These are phyloP conservation scores for Rhagoletis pomonella DNA, from an alignment of 1,140 invertebrate genomes.

Conservation along the genomic window DNA sequence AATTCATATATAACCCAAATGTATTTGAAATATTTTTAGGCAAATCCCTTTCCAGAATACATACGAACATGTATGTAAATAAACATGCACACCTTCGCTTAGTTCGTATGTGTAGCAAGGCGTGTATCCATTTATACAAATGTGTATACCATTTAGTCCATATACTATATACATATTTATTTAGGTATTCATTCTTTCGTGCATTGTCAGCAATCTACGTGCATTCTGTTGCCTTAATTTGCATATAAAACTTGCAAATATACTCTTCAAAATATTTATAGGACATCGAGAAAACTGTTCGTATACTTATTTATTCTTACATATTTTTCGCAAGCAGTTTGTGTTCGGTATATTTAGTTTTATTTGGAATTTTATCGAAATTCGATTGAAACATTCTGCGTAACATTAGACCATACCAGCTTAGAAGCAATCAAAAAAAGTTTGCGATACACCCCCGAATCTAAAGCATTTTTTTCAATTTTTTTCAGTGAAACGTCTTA, in stretches of 20 bases:
- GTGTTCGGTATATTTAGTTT: too few relatives aligned
- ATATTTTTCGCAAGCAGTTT: not conserved
- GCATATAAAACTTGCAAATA: not conserved
- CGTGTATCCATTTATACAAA: not conserved
- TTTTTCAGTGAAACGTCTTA: too few relatives aligned
- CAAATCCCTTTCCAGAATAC: not conserved
- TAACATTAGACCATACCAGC: not conserved
- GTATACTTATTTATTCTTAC: too few relatives aligned
- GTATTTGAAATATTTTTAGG: not conserved
- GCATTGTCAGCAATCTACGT: slow-evolving; percentile 28
- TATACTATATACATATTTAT: not conserved
- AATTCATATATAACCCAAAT: slow-evolving; percentile 19
- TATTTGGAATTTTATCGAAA: slow-evolving; percentile 4
- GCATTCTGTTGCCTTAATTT: not conserved
- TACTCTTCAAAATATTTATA: not conserved
- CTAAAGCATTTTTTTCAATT: too few relatives aligned
- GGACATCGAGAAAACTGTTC: too few relatives aligned
- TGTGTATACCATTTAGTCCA: not conserved
- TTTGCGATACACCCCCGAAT: too few relatives aligned
- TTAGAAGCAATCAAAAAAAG: too few relatives aligned
- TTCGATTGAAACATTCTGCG: not conserved
- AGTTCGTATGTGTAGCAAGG: too few relatives aligned
- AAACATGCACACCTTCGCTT: too few relatives aligned
- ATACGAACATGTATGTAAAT: too few relatives aligned
- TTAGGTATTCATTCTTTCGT: not conserved